phyloP scores from a whole-genome alignment of 1,140 invertebrate species.

The Maniola jurtina region DNA sequence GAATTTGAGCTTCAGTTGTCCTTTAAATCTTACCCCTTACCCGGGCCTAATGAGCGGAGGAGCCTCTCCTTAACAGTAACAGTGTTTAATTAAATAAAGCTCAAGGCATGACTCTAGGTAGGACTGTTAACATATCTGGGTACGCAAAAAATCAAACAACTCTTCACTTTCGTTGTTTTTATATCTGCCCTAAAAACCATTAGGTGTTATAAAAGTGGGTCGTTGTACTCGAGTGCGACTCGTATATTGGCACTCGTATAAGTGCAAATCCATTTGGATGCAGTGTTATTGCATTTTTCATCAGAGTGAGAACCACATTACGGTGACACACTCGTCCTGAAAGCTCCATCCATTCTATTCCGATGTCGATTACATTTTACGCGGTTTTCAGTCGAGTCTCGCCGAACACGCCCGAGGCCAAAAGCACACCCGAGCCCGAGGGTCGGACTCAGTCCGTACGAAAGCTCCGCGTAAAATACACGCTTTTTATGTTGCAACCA shows the following conservation, averaged over 20 bases:
- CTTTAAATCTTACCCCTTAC: too few species aligned
- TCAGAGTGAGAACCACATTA: slow-evolving; percentile 14
- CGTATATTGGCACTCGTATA: slow-evolving; percentile 3
- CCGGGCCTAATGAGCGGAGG: too few species aligned
- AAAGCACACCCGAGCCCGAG: slow-evolving; percentile 9
- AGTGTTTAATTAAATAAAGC: too few species aligned
- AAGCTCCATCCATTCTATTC: slow-evolving; percentile 13
- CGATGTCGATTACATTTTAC: slow-evolving; percentile 32
- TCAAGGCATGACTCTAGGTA: too few species aligned
- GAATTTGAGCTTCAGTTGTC: too few species aligned
- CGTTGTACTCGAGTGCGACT: slow-evolving; percentile 5
- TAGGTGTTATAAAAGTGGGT: background rate
- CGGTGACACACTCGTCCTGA: slow-evolving; percentile 22
- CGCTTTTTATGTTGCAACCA: slow-evolving; percentile 26
- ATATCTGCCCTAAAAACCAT: background rate
- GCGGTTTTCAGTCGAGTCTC: background rate
- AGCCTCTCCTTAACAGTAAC: too few species aligned
- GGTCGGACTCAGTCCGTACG: slow-evolving; percentile 50
- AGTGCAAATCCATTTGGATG: slow-evolving; percentile 11
- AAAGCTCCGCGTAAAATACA: slow-evolving; percentile 33
- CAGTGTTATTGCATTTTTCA: slow-evolving; percentile 20
- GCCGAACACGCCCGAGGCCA: slow-evolving; percentile 41
- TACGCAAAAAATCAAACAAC: too few species aligned
- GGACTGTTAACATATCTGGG: too few species aligned
- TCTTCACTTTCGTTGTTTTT: too few species aligned